These are phyloP conservation scores for Saguinus midas DNA, from an alignment of 2,113 vertebrate genomes.

Conservation along the genomic window DNA sequence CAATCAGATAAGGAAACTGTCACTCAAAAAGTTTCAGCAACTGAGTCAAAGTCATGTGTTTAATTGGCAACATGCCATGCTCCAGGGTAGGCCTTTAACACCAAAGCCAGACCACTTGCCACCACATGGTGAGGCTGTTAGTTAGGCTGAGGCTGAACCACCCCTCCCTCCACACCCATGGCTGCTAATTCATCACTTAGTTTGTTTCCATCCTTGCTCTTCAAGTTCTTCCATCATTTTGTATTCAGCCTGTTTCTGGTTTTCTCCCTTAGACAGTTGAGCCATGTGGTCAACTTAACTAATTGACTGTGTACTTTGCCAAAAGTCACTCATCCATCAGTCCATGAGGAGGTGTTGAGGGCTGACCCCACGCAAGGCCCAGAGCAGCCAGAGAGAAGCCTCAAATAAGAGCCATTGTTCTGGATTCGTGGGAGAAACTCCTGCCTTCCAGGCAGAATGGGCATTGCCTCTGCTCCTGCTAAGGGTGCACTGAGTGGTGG, in stretches of 20 bases:
- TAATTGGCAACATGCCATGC: neutral
- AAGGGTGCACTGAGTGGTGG: no score
- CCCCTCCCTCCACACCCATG: neutral
- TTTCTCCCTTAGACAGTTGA: neutral
- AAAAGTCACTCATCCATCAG: neutral
- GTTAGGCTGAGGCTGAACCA: no score
- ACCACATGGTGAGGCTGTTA: fast-evolving
- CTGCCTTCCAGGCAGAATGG: no score
- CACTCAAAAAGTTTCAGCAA: neutral
- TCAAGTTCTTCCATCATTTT: neutral
- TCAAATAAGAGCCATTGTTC: neutral
- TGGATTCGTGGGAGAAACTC: neutral
- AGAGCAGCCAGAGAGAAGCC: neutral
- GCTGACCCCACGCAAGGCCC: neutral
- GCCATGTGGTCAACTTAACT: neutral
- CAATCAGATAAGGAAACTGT: neutral
- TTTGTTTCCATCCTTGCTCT: neutral
- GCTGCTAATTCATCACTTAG: neutral
- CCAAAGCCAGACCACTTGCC: no score
- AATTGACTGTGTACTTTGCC: neutral
- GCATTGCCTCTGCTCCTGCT: neutral
- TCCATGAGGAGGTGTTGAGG: neutral
- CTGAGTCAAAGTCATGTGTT: neutral
- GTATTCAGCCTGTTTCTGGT: neutral
- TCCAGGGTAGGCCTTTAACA: neutral